Percentiles rank a stretch among this genome's conserved stretches.
Conservation (phyloP, 2,888 invertebrate species). For the Yponomeuta cagnagella region DNA sequence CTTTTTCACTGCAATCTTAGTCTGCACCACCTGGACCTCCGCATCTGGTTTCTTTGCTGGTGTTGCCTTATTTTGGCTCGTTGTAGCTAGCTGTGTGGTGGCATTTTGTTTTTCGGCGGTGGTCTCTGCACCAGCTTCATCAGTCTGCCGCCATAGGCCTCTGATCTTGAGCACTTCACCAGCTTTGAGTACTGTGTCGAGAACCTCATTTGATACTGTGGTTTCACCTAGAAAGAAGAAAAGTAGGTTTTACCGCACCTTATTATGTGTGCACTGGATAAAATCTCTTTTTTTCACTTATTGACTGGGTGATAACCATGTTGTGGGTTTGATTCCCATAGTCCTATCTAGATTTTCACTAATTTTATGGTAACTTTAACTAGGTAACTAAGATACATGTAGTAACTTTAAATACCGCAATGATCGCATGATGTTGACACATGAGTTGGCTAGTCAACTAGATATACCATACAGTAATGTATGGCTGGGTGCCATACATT, state of each 20-base stretch:
- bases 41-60: slow-evolving; percentile 48
- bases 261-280: too few species aligned
- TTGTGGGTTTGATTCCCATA: too few species aligned
- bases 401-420: too few species aligned
- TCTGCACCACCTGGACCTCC: slow-evolving; percentile 13
- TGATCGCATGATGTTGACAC: too few species aligned
- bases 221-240: slow-evolving; percentile 77
- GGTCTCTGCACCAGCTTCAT: slow-evolving; percentile 55
- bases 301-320: too few species aligned
- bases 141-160: slow-evolving; percentile 84
- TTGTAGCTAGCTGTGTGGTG: slow-evolving; percentile 23
- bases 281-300: too few species aligned
- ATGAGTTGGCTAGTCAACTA: too few species aligned
- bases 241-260: background rate
- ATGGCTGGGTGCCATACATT: too few species aligned
- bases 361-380: too few species aligned
- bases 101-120: slow-evolving; percentile 41
- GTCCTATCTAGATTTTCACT: too few species aligned
- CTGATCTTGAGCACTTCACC: slow-evolving; percentile 88
- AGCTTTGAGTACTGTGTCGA: slow-evolving; percentile 86
- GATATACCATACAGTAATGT: too few species aligned
- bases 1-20: slow-evolving; percentile 64
- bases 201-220: slow-evolving; percentile 88
- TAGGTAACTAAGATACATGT: too few species aligned
- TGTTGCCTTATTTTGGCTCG: slow-evolving; percentile 40